Conservation (phyloP, 2,113 vertebrate species). For the Rhagologus leucostigma region DNA sequence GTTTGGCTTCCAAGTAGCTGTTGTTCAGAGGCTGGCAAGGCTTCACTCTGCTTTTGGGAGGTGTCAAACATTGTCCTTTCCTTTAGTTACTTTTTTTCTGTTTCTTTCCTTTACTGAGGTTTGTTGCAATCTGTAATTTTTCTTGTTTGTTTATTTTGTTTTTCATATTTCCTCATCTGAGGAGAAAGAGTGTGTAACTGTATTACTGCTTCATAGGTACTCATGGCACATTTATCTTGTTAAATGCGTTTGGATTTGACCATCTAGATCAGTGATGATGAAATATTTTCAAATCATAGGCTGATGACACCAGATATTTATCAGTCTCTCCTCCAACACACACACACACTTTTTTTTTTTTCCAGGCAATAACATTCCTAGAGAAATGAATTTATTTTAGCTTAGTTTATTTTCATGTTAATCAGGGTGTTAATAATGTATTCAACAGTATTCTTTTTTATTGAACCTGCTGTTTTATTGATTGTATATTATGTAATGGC, state of each 20-base stretch:
- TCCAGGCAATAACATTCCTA: not conserved
- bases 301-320: not conserved
- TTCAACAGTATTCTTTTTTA: not conserved
- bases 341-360: no score
- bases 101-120: not conserved
- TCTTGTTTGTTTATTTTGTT: not conserved
- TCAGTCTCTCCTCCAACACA: not conserved
- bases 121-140: not conserved
- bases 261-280: not conserved
- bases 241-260: not conserved
- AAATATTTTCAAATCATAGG: not conserved
- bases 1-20: not conserved
- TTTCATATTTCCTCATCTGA: not conserved
- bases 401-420: not conserved
- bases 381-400: not conserved
- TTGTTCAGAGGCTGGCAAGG: not conserved
- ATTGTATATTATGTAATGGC: not conserved
- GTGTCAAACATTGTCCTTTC: not conserved
- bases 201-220: not conserved
- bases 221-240: not conserved
- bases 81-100: not conserved
- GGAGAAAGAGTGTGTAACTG: not conserved
- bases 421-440: not conserved
- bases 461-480: not conserved
- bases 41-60: not conserved